Conservation (phyloP, 2,113 vertebrate genomes). For the Psettodes erumei region DNA sequence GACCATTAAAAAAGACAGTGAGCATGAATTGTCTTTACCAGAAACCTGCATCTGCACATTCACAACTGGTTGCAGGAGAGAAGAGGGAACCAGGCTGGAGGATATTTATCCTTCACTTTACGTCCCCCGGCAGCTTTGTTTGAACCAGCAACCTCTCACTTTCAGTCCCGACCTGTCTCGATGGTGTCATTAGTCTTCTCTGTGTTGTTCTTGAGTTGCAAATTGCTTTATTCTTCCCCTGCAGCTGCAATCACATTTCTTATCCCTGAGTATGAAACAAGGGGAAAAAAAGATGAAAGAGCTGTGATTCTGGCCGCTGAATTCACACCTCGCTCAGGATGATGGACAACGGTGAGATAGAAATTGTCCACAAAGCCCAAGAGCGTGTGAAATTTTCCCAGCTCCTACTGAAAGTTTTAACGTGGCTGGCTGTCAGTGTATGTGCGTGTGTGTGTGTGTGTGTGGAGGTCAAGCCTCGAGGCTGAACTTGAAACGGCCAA, state of each 20-base stretch:
- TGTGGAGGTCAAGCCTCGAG: constrained; percentile 59
- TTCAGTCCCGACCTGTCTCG: neutral
- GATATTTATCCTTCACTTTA: neutral
- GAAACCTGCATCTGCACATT: neutral
- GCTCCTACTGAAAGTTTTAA: constrained; percentile 58
- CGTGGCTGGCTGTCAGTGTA: constrained; percentile 32
- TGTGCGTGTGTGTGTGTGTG: too few relatives aligned
- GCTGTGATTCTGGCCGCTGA: constrained; percentile 10
- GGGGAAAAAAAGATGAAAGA: constrained; percentile 18
- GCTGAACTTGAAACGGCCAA: constrained; percentile 63
- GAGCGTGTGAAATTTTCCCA: constrained; percentile 28
- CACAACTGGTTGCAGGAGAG: neutral
- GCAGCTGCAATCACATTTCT: constrained; percentile 9
- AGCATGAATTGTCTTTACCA: neutral
- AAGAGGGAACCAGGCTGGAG: too few relatives aligned
- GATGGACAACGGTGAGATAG: constrained; percentile 38
- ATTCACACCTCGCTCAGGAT: constrained; percentile 41
- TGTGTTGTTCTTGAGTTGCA: neutral
- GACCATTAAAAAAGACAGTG: neutral
- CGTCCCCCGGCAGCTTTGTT: neutral
- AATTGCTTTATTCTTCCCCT: neutral
- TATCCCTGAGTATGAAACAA: neutral
- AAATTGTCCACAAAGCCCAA: constrained; percentile 20
- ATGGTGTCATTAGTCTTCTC: neutral
- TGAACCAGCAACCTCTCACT: neutral